Evolutionary conservation across 2,797 vertebrate genomes (phyloP), one percentile per base, ranked within the genome.

Genomic region (Sylvia borin): DNA sequence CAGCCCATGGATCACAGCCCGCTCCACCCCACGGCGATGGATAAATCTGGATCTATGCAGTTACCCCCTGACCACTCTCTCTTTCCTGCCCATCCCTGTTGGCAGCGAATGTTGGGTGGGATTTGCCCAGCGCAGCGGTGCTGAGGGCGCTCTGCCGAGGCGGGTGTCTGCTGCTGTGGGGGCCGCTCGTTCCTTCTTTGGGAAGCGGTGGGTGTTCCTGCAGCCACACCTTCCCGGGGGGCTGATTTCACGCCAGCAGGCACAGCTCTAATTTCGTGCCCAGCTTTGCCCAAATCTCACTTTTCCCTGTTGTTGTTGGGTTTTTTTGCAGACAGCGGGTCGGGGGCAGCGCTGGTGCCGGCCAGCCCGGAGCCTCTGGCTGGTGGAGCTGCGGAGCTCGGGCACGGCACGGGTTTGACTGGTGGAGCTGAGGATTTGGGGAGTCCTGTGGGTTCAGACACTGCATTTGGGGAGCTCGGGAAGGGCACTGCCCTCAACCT

Each of bases 261-360:
- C 58, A 31, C 54, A 20, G n/a, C 32, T 75, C 19, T 13, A 25
- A 58, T 66, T 72, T 16, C 19, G 3, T 18, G 20, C 77, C 48
- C 42, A 50, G 9, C 38, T 55, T 15, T 61, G 38, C 85, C 62
- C 11, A 11, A 79, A 7, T n/a, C 34, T 60, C 57, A 92, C 67
- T 71, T 94, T 62, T 45, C n/a, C 32, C 51, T 17, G 5, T 86
- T 68, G 36, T 36, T 36, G 36, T 8, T 36, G 8, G 36, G 70
- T 91, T 47, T 48, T 47, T 48, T 87, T 92, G 10, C 92, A 98
- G 98, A 96, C 54, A 29, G 54, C 0, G 66, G 68, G 10, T 91
- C 72, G 0, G 95, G 92, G 20, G 88, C 83, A 70, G 95, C 27
- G 0, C 36, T 60, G 1, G 34, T 40, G 32, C 95, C 96, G 3